Conservation (phyloP, 2,797 vertebrate genomes). For the Crypturellus tataupa region DNA sequence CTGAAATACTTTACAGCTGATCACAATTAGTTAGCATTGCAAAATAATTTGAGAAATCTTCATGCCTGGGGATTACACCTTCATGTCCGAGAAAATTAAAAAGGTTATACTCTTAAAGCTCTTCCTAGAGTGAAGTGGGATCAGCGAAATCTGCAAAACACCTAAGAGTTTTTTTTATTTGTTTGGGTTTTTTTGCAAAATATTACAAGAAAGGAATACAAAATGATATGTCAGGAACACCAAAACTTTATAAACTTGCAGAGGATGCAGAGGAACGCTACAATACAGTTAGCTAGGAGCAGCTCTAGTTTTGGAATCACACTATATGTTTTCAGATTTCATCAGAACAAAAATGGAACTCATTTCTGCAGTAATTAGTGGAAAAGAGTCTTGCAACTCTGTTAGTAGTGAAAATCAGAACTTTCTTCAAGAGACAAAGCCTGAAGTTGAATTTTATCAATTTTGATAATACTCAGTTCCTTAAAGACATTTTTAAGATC, state of each 20-base stretch:
- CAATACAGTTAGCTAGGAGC: not conserved
- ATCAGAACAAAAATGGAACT: not conserved
- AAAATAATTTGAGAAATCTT: constrained; percentile 2
- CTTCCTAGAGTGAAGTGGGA: not conserved
- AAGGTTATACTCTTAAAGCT: not conserved
- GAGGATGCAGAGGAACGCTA: not conserved
- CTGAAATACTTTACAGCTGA: not conserved
- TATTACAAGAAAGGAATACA: not conserved
- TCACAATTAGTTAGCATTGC: not conserved
- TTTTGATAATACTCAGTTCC: not conserved
- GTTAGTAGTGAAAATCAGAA: not conserved
- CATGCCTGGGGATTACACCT: not conserved
- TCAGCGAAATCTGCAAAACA: not conserved
- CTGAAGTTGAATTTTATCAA: not conserved
- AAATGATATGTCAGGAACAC: not conserved
- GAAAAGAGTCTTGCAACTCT: not conserved
- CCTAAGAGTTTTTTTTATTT: not conserved
- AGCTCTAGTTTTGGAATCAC: not conserved
- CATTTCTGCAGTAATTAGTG: not conserved
- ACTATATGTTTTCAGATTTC: not conserved
- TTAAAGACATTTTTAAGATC: not conserved
- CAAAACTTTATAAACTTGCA: not conserved
- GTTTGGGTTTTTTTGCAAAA: not conserved
- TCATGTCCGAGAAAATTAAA: not conserved
- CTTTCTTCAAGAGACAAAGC: not conserved